Evolutionary conservation across 2,888 invertebrate genomes (phyloP), one percentile per base, ranked within the genome.

Genomic region (Poecilus cupreus): DNA sequence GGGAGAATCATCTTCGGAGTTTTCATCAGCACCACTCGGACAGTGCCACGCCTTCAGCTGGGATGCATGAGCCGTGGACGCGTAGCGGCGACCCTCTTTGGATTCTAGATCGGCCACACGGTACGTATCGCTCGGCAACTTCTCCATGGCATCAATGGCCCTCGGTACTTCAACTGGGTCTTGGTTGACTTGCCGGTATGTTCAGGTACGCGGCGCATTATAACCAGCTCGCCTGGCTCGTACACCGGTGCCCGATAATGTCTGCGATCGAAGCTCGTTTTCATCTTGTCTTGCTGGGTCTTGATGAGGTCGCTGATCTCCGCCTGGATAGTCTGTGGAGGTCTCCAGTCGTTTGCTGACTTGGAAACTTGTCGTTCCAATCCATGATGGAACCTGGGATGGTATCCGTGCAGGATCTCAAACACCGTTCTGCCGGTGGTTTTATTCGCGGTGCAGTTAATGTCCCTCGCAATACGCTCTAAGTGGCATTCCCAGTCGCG

Each of bases 361-460:
- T 82, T 46, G 4, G 46, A 46, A 6, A 46, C 46, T 3, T 49
- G 49, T 60, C 60, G 11, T 24, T 57, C 18, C 24, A 57, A 8
- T 75, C 49, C 82, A 79, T 76, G 68, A 13, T 70, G 78, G 64
- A 64, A 82, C 10, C 32, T 76, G 16, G 72, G 83, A 68, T n/a
- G 57, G 77, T 83, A 84, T 11, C 83, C 84, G 39, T 83, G 82
- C 22, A 83, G 49, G 16, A 49, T 16, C n/a, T 49, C 49, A 16
- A 49, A 49, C 16, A 16, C 16, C 6, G 49, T 13, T 6, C 49
- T 49, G 16, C 16, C 49, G n/a, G 49, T 49, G 13, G 49, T 49
- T 16, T 49, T 49, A 6, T 49, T 49, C 49, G 16, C 16, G 49
- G 49, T 49, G 49, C 49, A 49, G 16, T 49, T 49, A 4, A 49